Evolutionary conservation across 2,113 vertebrate genomes (phyloP).

Genomic region (Corvus hawaiiensis): DNA sequence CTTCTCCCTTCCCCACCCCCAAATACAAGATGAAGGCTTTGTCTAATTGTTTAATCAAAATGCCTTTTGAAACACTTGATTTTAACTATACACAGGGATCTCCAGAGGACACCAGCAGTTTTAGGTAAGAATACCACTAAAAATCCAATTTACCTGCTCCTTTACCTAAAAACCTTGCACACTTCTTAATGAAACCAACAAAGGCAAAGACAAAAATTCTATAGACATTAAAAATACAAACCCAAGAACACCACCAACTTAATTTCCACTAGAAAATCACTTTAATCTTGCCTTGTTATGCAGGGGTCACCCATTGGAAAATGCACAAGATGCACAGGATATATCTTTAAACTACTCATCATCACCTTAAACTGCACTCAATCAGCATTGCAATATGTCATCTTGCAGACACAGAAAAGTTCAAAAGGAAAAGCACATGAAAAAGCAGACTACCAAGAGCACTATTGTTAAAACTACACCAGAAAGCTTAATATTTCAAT

Average conservation of each 20-base stretch:
- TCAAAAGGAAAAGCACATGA: conserved; percentile 44
- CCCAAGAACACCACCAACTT: background rate
- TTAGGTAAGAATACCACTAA: background rate
- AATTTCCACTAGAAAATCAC: background rate
- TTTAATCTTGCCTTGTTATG: background rate
- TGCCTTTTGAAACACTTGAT: background rate
- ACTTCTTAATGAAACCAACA: background rate
- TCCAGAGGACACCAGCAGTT: background rate
- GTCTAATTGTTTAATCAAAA: background rate
- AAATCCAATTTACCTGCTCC: background rate
- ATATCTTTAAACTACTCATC: conserved; percentile 48
- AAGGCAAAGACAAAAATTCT: background rate
- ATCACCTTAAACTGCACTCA: conserved; percentile 38
- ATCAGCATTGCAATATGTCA: conserved; percentile 31
- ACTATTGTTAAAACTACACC: conserved; percentile 54
- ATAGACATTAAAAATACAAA: background rate
- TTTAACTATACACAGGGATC: background rate
- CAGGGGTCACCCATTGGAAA: background rate
- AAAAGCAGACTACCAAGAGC: conserved; percentile 42
- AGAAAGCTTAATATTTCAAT: conserved; percentile 64
- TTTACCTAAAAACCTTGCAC: background rate
- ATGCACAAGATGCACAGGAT: conserved; percentile 15
- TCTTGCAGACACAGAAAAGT: conserved; percentile 11
- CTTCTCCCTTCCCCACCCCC: background rate
- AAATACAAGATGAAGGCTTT: background rate